phyloP scores from a whole-genome alignment of 2,797 vertebrate species.

The Distichodus sexfasciatus region DNA sequence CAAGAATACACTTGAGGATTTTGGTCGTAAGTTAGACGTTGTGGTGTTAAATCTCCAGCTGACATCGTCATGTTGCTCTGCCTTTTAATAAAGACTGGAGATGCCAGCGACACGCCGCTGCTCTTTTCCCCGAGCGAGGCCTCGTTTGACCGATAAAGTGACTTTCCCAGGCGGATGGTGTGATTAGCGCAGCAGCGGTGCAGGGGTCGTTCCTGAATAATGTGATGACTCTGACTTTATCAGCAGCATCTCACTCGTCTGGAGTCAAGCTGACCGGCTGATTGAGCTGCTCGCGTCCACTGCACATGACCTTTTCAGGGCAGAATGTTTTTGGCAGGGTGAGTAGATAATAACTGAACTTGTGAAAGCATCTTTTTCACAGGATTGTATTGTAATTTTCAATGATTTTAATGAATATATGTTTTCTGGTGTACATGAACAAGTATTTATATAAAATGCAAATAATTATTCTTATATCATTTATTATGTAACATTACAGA shows the following conservation, averaged over 20 bases:
- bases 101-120: not conserved
- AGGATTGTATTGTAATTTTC: too few relatives aligned
- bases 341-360: too few relatives aligned
- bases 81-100: not conserved
- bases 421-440: too few relatives aligned
- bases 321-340: not conserved
- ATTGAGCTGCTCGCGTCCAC: slow-evolving; percentile 7
- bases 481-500: too few relatives aligned
- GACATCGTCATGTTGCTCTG: slow-evolving; percentile 22
- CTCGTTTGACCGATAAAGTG: not conserved
- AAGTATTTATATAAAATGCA: too few relatives aligned
- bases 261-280: slow-evolving; percentile 27
- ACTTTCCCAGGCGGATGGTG: not conserved
- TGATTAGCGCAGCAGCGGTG: slow-evolving; percentile 8
- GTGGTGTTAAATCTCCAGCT: slow-evolving; percentile 6
- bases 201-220: slow-evolving; percentile 11
- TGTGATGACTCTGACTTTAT: slow-evolving; percentile 3
- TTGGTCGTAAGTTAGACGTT: not conserved
- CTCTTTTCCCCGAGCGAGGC: not conserved
- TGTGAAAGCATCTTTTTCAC: too few relatives aligned
- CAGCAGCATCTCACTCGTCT: not conserved
- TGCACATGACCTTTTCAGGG: not conserved
- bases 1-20: too few relatives aligned
- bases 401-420: too few relatives aligned
- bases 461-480: too few relatives aligned